Conservation (phyloP, 2,113 vertebrate species). For the Girardinichthys multiradiatus region DNA sequence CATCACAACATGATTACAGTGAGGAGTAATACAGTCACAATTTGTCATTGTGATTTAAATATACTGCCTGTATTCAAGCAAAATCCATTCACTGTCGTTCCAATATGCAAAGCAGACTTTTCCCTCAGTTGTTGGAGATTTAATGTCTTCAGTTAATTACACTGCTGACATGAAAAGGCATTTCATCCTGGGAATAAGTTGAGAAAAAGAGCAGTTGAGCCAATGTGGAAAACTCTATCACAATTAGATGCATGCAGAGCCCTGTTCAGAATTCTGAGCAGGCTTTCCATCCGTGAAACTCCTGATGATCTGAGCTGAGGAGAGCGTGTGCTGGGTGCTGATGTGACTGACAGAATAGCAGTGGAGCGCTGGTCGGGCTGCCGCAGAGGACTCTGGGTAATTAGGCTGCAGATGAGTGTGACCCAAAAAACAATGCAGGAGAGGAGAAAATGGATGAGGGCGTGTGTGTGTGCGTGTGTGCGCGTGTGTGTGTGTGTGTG, state of each 20-base stretch:
- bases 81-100: constrained; percentile 16
- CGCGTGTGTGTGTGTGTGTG: constrained; percentile 8
- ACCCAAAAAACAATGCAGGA: constrained; percentile 64
- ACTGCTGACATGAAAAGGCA: constrained; percentile 48
- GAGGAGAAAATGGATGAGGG: constrained; percentile 30
- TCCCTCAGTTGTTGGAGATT: constrained; percentile 24
- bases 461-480: constrained; percentile 15
- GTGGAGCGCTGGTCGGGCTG: constrained; percentile 50
- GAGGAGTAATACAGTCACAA: background rate
- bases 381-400: constrained; percentile 73
- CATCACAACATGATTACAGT: constrained; percentile 4
- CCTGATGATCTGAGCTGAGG: constrained; percentile 75
- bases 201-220: constrained; percentile 45
- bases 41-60: constrained; percentile 31
- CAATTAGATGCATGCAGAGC: constrained; percentile 69
- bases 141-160: constrained; percentile 56
- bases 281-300: constrained; percentile 77
- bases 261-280: constrained; percentile 77
- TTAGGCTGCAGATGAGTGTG: constrained; percentile 67
- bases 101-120: constrained; percentile 20
- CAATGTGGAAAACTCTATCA: constrained; percentile 60
- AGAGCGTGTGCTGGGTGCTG: constrained; percentile 72
- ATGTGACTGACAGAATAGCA: constrained; percentile 73
- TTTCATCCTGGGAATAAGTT: constrained; percentile 44
- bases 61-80: background rate